Evolutionary conservation across 2,888 invertebrate species (phyloP).

Genomic region (Pediacus dermestoides): DNA sequence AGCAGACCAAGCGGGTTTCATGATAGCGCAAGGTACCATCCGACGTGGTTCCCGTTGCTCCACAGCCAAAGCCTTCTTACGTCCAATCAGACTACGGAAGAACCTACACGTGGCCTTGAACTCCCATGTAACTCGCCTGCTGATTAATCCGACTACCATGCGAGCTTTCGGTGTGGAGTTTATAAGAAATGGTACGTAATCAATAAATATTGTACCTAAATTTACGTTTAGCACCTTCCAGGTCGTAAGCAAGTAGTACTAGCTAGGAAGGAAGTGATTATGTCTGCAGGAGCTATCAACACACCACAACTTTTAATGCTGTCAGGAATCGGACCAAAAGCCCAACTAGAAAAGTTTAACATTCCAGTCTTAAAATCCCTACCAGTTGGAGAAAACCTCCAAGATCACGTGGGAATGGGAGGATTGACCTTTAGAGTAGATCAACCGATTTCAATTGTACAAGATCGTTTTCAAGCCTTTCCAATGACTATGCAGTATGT

Average conservation of each 20-base stretch:
- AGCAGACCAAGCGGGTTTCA: constrained; percentile 73
- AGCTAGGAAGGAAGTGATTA: constrained; percentile 78
- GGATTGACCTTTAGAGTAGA: constrained; percentile 65
- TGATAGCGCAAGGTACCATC: constrained; percentile 83
- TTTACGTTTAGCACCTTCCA: constrained; percentile 13
- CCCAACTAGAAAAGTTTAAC: constrained; percentile 66
- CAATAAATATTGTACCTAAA: too few species aligned
- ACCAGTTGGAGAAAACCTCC: constrained; percentile 76
- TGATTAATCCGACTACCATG: constrained; percentile 71
- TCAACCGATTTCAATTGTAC: constrained; percentile 79
- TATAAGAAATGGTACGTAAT: constrained; percentile 57
- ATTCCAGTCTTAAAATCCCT: constrained; percentile 74
- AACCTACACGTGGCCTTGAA: constrained; percentile 81
- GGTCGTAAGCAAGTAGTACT: constrained; percentile 63
- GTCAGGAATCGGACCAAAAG: constrained; percentile 64
- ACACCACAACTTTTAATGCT: constrained; percentile 89
- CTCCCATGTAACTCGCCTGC: constrained; percentile 70
- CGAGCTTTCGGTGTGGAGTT: constrained; percentile 79
- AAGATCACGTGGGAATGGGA: constrained; percentile 86
- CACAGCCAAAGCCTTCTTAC: constrained; percentile 81
- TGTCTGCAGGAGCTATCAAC: constrained; percentile 89
- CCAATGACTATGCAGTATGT: constrained; percentile 79
- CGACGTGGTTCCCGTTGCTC: constrained; percentile 79
- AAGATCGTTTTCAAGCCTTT: constrained; percentile 63
- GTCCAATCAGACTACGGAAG: constrained; percentile 69